A percentile compares a stretch with the other conserved stretches of the same genome.
phyloP scores from a whole-genome alignment of 1,140 invertebrate genomes.

The Temnothorax longispinosus region DNA sequence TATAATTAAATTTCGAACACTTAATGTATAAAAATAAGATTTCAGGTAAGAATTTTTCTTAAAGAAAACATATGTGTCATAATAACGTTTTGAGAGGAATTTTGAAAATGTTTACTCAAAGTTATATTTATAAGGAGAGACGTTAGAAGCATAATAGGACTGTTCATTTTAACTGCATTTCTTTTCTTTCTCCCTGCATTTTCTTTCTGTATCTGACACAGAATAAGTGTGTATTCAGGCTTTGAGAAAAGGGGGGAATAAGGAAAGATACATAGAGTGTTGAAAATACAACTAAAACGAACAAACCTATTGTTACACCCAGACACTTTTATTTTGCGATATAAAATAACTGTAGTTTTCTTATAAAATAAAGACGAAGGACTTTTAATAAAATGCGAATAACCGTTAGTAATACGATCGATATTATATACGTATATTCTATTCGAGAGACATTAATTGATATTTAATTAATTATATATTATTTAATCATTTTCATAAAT shows the following conservation, averaged over 20 bases:
- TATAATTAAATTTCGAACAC: not conserved
- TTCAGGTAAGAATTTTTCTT: not conserved
- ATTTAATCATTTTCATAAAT: not conserved
- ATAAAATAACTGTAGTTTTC: not conserved
- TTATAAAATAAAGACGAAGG: constrained; percentile 9
- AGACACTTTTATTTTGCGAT: constrained; percentile 11
- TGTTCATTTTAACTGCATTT: constrained; percentile 36
- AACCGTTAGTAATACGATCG: not conserved
- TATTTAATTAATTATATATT: not conserved
- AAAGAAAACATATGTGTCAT: not conserved
- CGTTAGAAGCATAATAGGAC: constrained; percentile 31
- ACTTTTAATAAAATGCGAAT: not conserved
- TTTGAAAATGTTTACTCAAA: constrained; percentile 6
- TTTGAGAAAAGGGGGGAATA: constrained; percentile 22
- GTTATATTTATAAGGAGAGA: constrained; percentile 25
- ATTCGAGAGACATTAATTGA: not conserved
- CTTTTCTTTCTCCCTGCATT: constrained; percentile 25
- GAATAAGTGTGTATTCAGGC: constrained; percentile 39
- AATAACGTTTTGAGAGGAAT: not conserved
- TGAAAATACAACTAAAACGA: constrained; percentile 33
- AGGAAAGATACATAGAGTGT: constrained; percentile 10
- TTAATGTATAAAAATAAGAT: not conserved
- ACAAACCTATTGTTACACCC: constrained; percentile 8
- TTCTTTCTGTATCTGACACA: constrained; percentile 38
- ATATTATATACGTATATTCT: not conserved